Evolutionary conservation across 2,888 invertebrate genomes (phyloP), one percentile per base, ranked within the genome.

Genomic region (Phyllotreta cruciferae): DNA sequence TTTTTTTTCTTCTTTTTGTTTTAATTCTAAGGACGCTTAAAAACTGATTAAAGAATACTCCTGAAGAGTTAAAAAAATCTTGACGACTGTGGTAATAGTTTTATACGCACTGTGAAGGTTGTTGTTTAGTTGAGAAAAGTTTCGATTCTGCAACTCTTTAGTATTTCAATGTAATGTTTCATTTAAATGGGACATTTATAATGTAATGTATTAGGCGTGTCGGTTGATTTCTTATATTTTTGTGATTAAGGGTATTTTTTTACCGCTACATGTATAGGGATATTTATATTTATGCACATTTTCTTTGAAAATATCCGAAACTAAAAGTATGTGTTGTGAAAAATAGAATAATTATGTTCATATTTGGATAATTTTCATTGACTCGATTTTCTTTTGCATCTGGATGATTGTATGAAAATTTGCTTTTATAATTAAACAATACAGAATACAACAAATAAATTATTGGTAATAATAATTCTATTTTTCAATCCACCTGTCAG

Each of bases 211-310:
- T 52, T 63, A 52, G 67, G 64, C 65, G 45, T 62, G 64, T 63
- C 63, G 58, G 53, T 53, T 58, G 62, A 64, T 65, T 66, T 52
- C 64, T 68, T 65, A 68, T 68, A 65, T 61, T 64, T 66, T 66
- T 75, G 74, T 75, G 75, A 74, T 75, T 74, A 71, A 75, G 73
- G 73, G 71, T 71, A 65, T 69, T 72, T 73, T 71, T 74, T 74
- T 75, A 74, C 74, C 74, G 66, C 66, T 71, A 66, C 74, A 74
- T 72, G 72, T 73, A 71, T 73, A 73, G 71, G 71, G 64, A 70
- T 71, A 73, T 71, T 71, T 73, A 73, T 71, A 70, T 63, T 68
- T 70, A 70, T 70, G 72, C 71, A 71, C 70, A 71, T 66, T 64
- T 63, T 65, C 54, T 56, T 56, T 52, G 54, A 60, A 53, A 39